Evolutionary conservation across 2,113 vertebrate species (phyloP).

Genomic region (Bettongia penicillata): DNA sequence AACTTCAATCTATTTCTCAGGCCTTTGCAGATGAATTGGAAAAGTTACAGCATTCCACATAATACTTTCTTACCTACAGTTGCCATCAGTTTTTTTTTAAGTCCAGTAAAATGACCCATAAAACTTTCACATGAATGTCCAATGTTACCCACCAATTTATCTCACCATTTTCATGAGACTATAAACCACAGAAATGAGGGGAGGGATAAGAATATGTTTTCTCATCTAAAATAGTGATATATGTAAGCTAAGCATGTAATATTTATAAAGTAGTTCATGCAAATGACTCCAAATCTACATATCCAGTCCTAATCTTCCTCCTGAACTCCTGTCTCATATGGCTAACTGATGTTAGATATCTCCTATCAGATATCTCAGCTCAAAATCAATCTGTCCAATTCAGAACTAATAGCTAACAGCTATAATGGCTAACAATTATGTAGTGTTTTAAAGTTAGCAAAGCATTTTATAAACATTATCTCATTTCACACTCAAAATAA

Average conservation of each 20-base stretch:
- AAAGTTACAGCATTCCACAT: neutral
- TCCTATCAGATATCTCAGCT: neutral
- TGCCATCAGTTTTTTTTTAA: neutral
- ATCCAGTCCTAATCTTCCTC: neutral
- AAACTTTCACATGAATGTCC: neutral
- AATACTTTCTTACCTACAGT: neutral
- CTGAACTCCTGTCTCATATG: neutral
- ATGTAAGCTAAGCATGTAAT: neutral
- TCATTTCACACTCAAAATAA: neutral
- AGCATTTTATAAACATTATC: neutral
- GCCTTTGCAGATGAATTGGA: constrained; percentile 35
- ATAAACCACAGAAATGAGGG: neutral
- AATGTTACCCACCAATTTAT: neutral
- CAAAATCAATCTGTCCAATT: neutral
- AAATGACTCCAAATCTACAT: neutral
- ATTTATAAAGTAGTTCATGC: neutral
- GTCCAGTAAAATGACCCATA: constrained; percentile 30
- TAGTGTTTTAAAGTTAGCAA: neutral
- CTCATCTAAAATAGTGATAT: neutral
- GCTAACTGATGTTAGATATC: neutral
- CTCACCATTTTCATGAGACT: neutral
- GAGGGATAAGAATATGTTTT: neutral
- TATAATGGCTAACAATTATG: neutral
- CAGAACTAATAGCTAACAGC: neutral
- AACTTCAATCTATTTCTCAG: neutral